These are phyloP conservation scores for Odontocerum albicorne DNA, from an alignment of 2,888 invertebrate genomes.

Conservation along the genomic window DNA sequence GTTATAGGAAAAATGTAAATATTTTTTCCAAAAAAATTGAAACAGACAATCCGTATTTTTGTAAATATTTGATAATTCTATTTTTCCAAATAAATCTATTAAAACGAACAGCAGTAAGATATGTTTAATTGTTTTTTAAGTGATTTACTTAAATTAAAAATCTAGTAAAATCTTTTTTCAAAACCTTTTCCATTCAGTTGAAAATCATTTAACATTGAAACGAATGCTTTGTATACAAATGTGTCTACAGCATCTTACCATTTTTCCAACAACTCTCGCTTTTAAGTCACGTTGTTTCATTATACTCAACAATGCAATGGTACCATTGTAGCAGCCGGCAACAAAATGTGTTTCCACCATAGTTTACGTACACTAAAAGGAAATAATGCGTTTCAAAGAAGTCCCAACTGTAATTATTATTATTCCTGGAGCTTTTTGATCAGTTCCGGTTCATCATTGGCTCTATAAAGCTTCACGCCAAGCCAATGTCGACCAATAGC, in stretches of 20 bases:
- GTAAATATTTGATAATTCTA: too few species aligned
- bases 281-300: constrained; percentile 32
- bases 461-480: constrained; percentile 15
- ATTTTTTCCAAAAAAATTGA: too few species aligned
- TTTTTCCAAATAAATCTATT: too few species aligned
- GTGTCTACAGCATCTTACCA: neutral
- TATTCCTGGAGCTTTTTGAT: constrained; percentile 13
- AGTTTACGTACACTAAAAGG: constrained; percentile 15
- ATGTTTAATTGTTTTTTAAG: too few species aligned
- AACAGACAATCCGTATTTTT: too few species aligned
- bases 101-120: too few species aligned
- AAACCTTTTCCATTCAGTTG: too few species aligned
- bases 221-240: neutral
- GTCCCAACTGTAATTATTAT: neutral
- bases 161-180: too few species aligned
- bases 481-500: constrained; percentile 22
- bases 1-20: too few species aligned
- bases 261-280: constrained; percentile 21
- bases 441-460: constrained; percentile 31
- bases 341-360: neutral
- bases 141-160: too few species aligned
- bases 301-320: constrained; percentile 23
- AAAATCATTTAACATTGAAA: too few species aligned
- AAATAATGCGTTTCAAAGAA: constrained; percentile 19
- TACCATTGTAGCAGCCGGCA: constrained; percentile 12